A percentile compares a stretch with the other conserved stretches of the same genome.
Evolutionary conservation across 2,113 vertebrate species (phyloP).

Genomic region (Ploceus nigricollis): DNA sequence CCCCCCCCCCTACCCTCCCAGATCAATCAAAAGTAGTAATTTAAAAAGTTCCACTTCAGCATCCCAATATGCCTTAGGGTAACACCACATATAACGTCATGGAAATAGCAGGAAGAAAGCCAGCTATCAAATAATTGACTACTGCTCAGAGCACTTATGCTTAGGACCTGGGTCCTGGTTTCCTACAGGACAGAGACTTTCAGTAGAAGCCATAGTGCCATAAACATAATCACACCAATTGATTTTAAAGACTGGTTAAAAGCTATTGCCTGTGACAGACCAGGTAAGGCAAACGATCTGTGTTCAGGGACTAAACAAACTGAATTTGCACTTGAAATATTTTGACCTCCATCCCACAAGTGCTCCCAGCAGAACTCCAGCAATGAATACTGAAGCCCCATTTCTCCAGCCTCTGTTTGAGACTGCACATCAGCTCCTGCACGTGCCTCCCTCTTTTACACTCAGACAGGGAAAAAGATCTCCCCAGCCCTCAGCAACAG

Average conservation of each 20-base stretch:
- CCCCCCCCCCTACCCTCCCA: not conserved
- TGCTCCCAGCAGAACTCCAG: not conserved
- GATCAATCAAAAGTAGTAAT: constrained; percentile 43
- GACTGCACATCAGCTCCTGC: not conserved
- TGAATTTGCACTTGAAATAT: not conserved
- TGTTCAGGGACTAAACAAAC: not conserved
- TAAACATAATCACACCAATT: not conserved
- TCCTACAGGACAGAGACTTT: not conserved
- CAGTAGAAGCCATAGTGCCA: not conserved
- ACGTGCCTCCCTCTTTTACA: rapidly evolving
- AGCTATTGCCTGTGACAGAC: not conserved
- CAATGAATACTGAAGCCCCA: not conserved
- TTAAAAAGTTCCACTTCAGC: constrained; percentile 27
- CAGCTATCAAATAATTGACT: constrained; percentile 37
- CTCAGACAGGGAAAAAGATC: not conserved
- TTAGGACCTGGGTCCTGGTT: not conserved
- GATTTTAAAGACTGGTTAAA: constrained; percentile 31
- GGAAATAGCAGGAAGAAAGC: constrained; percentile 37
- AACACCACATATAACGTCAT: constrained; percentile 19
- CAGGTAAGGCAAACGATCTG: not conserved
- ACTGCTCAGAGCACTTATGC: not conserved
- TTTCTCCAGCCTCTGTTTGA: not conserved
- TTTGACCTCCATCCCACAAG: not conserved
- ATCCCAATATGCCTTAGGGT: constrained; percentile 13
- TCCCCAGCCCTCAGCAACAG: not conserved